phyloP scores from a whole-genome alignment of 1,140 invertebrate species.

The Drosophila saltans region DNA sequence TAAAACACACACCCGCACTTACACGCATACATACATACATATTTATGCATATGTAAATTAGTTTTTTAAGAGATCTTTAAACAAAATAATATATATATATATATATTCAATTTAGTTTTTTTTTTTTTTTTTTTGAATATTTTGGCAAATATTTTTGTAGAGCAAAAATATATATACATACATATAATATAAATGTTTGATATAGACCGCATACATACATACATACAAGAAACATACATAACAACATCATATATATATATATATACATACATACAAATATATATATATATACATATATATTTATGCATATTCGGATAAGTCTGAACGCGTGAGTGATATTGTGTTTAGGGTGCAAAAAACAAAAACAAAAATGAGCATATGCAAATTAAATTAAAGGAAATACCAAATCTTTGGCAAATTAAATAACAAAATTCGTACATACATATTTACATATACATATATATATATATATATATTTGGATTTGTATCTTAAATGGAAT shows the following conservation, averaged over 20 bases:
- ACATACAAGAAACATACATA: background rate
- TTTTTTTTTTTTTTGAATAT: background rate
- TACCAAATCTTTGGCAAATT: constrained; percentile 32
- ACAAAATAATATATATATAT: background rate
- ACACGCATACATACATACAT: background rate
- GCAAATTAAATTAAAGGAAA: constrained; percentile 54
- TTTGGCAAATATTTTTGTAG: constrained; percentile 5
- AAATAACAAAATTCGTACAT: constrained; percentile 42
- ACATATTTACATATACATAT: constrained; percentile 37
- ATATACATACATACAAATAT: constrained; percentile 7
- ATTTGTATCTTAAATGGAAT: constrained; percentile 29
- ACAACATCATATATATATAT: constrained; percentile 10
- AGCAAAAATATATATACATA: constrained; percentile 2
- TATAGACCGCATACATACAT: constrained; percentile 1
- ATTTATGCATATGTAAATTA: constrained; percentile 19
- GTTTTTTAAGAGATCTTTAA: background rate
- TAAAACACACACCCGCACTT: background rate
- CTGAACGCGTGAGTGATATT: constrained; percentile 83
- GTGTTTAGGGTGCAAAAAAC: constrained; percentile 82
- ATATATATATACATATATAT: constrained; percentile 41
- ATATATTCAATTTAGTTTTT: background rate
- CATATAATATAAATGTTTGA: background rate
- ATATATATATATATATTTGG: constrained; percentile 41
- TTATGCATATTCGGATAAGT: constrained; percentile 82
- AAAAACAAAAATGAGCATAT: constrained; percentile 35